Conservation (phyloP, 2,888 invertebrate genomes). For the Pandemis heparana region DNA sequence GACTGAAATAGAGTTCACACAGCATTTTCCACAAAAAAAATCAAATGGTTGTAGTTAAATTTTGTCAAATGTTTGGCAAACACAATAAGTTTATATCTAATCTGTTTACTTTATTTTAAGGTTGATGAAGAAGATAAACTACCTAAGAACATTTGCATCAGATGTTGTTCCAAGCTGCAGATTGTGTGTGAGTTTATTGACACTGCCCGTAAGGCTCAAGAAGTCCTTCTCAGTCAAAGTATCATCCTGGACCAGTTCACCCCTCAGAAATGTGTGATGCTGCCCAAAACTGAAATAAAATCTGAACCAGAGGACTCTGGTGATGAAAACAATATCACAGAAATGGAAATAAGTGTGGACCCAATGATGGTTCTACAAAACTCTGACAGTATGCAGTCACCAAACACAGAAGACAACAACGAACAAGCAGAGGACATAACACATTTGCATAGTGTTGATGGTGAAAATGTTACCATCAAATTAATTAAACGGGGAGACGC, state of each 20-base stretch:
- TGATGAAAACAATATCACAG: constrained; percentile 68
- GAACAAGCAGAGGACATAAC: constrained; percentile 60
- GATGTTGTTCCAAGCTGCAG: constrained; percentile 88
- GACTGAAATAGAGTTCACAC: no score
- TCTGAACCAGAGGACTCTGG: constrained; percentile 49
- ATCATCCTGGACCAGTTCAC: constrained; percentile 77
- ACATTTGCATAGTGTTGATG: constrained; percentile 60
- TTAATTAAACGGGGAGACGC: constrained; percentile 62
- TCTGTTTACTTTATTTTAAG: constrained; percentile 65
- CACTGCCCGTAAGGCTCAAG: constrained; percentile 87
- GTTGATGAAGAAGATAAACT: constrained; percentile 88
- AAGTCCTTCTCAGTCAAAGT: constrained; percentile 74
- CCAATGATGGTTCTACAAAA: constrained; percentile 89
- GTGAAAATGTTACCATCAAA: constrained; percentile 66
- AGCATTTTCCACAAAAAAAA: no score
- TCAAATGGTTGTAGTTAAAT: no score
- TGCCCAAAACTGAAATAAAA: constrained; percentile 51
- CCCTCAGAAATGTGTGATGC: constrained; percentile 49
- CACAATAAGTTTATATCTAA: not conserved
- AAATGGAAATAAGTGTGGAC: constrained; percentile 89
- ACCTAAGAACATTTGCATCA: constrained; percentile 89
- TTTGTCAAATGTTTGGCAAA: no score
- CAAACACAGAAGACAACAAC: constrained; percentile 47
- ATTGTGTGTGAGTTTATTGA: constrained; percentile 89
- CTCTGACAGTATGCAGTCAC: constrained; percentile 70